Base-by-base conservation (phyloP, 2,888 invertebrate species). In the Odontocolon sp. region DNA sequence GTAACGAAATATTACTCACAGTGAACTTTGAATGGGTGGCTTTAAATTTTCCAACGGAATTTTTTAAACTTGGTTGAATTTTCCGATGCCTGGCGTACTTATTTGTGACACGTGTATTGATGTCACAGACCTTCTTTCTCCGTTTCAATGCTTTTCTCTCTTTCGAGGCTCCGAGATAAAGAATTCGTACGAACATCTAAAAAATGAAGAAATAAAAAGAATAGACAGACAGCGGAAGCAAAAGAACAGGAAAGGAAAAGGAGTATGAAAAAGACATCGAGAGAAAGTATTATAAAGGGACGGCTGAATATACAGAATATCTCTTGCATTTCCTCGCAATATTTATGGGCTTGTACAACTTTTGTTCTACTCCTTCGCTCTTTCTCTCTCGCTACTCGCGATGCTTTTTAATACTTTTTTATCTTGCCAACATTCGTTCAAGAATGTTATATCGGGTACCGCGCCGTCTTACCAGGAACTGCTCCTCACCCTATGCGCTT, bases 261-360 rank as follows among this genome's bases (percentile, higher is more conserved):
- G 36, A 40, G 42, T 42, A 54, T 28, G 42, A 33, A 40, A n/a
- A 45, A 54, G 77, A 61, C 57, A 72, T 28, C 71, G 57, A 64
- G 52, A 45, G 61, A 69, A 69, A 78, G 73, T 68, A 71, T 42
- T n/a, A 74, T 70, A 67, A 77, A 47, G 40, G 61, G 59, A 77
- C 59, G 61, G 59, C 54, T 71, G 61, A 76, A 71, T 76, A 47
- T 36, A 54, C 38, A 66, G 54, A 64, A 71, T 59, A 71, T 76
- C 59, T 75, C 68, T 61, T 71, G 79, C 75, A 78, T 78, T 76
- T 80, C 75, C 68, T 40, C 54, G 68, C 70, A 79, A 79, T 80
- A 81, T 81, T 81, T 81, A 81, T 81, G 76, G 70, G 70, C 64
- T 75, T 79, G 72, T 54, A 59, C 47, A 81, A 81, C 79, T 81